Percentiles rank a stretch among this genome's conserved stretches.
phyloP scores from a whole-genome alignment of 2,113 vertebrate genomes.

The Heterotilapia buettikoferi region DNA sequence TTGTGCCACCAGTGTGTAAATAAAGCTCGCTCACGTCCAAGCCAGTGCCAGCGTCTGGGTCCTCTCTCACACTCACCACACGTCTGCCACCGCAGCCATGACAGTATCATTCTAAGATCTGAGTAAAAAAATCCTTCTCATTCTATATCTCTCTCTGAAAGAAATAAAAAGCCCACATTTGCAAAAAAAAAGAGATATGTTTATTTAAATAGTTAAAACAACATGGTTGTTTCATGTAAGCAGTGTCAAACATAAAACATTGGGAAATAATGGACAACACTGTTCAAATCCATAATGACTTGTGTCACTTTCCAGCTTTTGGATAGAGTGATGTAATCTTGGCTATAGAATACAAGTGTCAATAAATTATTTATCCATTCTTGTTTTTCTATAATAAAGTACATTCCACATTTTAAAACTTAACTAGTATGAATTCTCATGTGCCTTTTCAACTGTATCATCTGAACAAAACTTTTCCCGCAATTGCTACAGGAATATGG shows the following conservation, averaged over 20 bases:
- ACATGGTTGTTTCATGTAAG: background rate
- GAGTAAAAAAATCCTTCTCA: background rate
- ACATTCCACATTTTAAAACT: background rate
- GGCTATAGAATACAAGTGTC: background rate
- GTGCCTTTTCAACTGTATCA: background rate
- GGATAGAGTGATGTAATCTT: background rate
- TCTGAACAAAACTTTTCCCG: background rate
- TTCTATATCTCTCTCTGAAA: background rate
- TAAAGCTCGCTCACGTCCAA: background rate
- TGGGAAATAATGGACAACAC: background rate
- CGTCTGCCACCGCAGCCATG: background rate
- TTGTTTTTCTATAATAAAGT: background rate
- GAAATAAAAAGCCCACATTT: background rate
- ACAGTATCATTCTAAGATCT: background rate
- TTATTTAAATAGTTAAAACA: background rate
- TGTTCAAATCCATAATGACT: background rate
- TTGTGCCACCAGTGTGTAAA: background rate
- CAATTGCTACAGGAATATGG: background rate
- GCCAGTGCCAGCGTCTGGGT: background rate
- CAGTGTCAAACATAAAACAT: background rate
- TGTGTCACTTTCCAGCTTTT: background rate
- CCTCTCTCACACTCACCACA: background rate
- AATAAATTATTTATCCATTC: background rate
- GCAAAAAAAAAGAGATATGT: rapidly evolving
- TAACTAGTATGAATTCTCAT: background rate